These are phyloP conservation scores for Acanthopagrus latus DNA, from an alignment of 2,797 vertebrate species.

Conservation along the genomic window DNA sequence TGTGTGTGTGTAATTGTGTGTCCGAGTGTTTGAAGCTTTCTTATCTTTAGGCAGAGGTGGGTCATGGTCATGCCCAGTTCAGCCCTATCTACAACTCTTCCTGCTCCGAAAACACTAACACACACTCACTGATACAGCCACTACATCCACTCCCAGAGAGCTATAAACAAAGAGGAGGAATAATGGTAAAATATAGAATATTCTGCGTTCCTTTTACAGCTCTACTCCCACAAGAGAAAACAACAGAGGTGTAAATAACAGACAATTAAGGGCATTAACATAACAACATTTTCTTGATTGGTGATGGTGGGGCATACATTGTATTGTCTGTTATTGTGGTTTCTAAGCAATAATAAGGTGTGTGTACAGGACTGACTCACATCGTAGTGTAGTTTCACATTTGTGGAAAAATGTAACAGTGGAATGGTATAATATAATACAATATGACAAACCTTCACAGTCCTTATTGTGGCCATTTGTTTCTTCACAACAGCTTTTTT, in stretches of 20 bases:
- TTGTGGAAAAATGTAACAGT: no score
- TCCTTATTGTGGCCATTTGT: background rate
- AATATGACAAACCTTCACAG: background rate
- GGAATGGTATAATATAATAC: no score
- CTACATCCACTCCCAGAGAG: background rate
- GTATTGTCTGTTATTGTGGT: no score
- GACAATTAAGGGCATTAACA: background rate
- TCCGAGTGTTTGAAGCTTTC: slow-evolving; percentile 39
- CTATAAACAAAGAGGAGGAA: background rate
- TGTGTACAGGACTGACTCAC: no score
- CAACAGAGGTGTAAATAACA: background rate
- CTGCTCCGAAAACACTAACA: slow-evolving; percentile 35
- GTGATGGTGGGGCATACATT: no score
- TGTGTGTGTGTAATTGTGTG: slow-evolving; percentile 8
- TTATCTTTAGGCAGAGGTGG: slow-evolving; percentile 68
- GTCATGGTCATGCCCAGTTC: slow-evolving; percentile 70
- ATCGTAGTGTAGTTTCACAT: no score
- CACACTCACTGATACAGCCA: slow-evolving; percentile 8
- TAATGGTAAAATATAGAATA: background rate
- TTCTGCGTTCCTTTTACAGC: background rate
- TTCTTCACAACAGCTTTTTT: background rate
- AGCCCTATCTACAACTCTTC: slow-evolving; percentile 36
- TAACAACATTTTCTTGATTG: no score
- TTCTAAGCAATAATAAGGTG: no score
- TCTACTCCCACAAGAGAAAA: background rate